These are phyloP conservation scores for Zootermopsis nevadensis DNA, from an alignment of 2,888 invertebrate species.

Conservation along the genomic window DNA sequence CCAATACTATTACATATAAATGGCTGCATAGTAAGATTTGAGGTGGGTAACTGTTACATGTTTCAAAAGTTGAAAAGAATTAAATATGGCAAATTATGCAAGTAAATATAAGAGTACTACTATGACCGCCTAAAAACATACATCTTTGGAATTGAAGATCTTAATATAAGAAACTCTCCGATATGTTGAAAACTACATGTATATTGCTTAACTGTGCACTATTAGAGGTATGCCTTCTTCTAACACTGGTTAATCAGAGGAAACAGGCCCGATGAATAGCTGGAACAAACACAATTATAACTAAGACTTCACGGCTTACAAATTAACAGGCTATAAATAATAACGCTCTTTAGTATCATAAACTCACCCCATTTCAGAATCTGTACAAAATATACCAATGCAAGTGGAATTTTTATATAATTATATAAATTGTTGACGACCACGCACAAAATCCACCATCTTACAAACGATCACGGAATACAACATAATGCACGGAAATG, in stretches of 20 bases:
- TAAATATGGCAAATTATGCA: no score
- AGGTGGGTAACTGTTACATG: no score
- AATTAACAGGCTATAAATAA: not conserved
- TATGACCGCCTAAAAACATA: no score
- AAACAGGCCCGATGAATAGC: not conserved
- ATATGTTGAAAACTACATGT: not conserved
- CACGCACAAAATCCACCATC: not conserved
- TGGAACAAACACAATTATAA: constrained; percentile 13
- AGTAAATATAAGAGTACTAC: no score
- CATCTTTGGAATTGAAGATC: no score
- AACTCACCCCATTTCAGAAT: not conserved
- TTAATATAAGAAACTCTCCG: no score
- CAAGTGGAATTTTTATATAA: not conserved
- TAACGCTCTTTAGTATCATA: not conserved
- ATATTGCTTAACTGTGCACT: not conserved
- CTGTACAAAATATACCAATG: not conserved
- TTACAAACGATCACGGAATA: not conserved
- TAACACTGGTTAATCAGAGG: not conserved
- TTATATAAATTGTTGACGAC: not conserved
- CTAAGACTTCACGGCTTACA: not conserved
- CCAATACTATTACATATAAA: no score
- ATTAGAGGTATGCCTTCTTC: not conserved
- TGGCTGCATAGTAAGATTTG: no score
- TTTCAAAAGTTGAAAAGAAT: no score
- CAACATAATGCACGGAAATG: not conserved